Evolutionary conservation across 2,888 invertebrate species (phyloP).

Genomic region (Leucania comma): DNA sequence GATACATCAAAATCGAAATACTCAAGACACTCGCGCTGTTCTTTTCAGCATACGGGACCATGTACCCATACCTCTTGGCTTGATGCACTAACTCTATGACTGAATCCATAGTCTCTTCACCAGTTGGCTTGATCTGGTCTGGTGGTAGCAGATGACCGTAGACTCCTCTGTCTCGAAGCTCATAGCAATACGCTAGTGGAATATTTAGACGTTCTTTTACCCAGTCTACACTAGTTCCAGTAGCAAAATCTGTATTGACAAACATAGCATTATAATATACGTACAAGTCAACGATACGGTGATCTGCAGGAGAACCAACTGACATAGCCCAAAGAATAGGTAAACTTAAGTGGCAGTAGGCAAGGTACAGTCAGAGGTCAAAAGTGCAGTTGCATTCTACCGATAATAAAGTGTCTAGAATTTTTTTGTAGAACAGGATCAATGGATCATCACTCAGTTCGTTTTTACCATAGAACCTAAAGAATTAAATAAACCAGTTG

Average conservation of each 20-base stretch:
- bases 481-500: too few species aligned
- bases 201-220: slow-evolving; percentile 92
- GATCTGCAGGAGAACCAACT: too few species aligned
- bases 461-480: too few species aligned
- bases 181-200: slow-evolving; percentile 93
- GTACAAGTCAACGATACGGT: too few species aligned
- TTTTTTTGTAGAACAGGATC: too few species aligned
- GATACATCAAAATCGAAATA: slow-evolving; percentile 32
- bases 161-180: slow-evolving; percentile 92
- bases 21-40: slow-evolving; percentile 19
- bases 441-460: too few species aligned
- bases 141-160: slow-evolving; percentile 93
- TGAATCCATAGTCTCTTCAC: slow-evolving; percentile 90
- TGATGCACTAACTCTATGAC: slow-evolving; percentile 81
- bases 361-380: too few species aligned
- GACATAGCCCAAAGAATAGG: too few species aligned
- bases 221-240: slow-evolving; percentile 94
- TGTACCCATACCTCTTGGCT: slow-evolving; percentile 80
- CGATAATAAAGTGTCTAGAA: too few species aligned
- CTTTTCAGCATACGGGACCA: slow-evolving; percentile 63
- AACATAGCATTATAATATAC: not conserved
- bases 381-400: too few species aligned
- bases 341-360: too few species aligned
- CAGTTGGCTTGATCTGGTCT: slow-evolving; percentile 92
- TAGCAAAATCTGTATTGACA: slow-evolving; percentile 89